Evolutionary conservation across 2,888 invertebrate species (phyloP).

Genomic region (Orthosia incerta): DNA sequence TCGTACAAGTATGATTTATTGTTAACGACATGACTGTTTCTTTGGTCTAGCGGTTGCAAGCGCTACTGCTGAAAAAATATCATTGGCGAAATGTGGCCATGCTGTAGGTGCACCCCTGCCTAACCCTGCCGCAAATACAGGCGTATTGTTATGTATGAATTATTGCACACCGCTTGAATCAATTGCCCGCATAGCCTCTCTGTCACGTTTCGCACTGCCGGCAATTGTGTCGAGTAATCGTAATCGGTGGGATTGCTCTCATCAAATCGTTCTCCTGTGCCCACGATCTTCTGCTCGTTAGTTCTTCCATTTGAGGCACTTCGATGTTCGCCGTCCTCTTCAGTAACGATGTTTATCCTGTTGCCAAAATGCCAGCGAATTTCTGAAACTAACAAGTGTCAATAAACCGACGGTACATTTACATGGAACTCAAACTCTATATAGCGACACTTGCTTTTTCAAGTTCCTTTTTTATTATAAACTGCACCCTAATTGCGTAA

Average conservation of each 20-base stretch:
- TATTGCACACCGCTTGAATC: conserved; percentile 20
- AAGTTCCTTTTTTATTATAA: neutral
- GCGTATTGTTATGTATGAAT: too few species aligned
- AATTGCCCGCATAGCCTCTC: neutral
- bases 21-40: neutral
- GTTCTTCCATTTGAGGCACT: conserved; percentile 30
- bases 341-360: conserved; percentile 34
- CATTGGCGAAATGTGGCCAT: too few species aligned
- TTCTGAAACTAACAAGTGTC: neutral
- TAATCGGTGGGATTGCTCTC: conserved; percentile 38
- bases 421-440: neutral
- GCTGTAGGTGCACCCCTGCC: too few species aligned
- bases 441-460: neutral
- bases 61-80: too few species aligned
- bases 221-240: conserved; percentile 37
- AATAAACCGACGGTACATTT: neutral
- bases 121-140: too few species aligned
- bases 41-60: too few species aligned
- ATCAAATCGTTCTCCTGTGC: conserved; percentile 36
- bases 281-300: conserved; percentile 43
- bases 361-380: conserved; percentile 33
- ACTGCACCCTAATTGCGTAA: neutral
- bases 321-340: conserved; percentile 20
- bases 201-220: conserved; percentile 18
- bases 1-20: conserved; percentile 19